Conservation (phyloP, 2,888 invertebrate genomes). For the Aradus depressus region DNA sequence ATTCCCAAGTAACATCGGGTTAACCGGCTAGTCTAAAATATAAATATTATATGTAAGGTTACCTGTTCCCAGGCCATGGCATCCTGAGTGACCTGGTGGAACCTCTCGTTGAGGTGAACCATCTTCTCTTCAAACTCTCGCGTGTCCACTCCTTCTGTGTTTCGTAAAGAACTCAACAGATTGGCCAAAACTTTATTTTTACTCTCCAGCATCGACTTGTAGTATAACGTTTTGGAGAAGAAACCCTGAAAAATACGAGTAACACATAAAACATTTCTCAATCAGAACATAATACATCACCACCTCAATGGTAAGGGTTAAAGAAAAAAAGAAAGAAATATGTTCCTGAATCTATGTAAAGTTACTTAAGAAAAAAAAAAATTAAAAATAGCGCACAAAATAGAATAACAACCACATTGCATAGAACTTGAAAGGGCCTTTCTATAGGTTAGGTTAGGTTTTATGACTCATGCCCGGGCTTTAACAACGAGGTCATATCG, state of each 20-base stretch:
- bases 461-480: no score
- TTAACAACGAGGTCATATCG: no score
- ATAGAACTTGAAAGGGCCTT: no score
- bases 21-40: neutral
- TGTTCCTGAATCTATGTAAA: no score
- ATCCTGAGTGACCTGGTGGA: slow-evolving; percentile 62
- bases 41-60: slow-evolving; percentile 4
- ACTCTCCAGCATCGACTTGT: slow-evolving; percentile 87
- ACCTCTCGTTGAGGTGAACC: slow-evolving; percentile 71
- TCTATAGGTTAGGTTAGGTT: no score
- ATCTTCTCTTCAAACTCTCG: slow-evolving; percentile 46
- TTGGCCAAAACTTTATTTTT: slow-evolving; percentile 88
- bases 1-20: neutral
- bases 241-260: slow-evolving; percentile 50
- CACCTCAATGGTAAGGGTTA: no score
- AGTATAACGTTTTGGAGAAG: slow-evolving; percentile 80
- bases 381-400: no score
- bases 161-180: slow-evolving; percentile 65
- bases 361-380: no score
- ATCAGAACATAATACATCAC: no score
- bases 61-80: slow-evolving; percentile 63
- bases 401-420: no score
- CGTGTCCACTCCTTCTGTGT: slow-evolving; percentile 62
- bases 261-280: no score
- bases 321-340: no score